Conservation (phyloP, 2,888 invertebrate genomes). For the Holacanthella duospinosa region DNA sequence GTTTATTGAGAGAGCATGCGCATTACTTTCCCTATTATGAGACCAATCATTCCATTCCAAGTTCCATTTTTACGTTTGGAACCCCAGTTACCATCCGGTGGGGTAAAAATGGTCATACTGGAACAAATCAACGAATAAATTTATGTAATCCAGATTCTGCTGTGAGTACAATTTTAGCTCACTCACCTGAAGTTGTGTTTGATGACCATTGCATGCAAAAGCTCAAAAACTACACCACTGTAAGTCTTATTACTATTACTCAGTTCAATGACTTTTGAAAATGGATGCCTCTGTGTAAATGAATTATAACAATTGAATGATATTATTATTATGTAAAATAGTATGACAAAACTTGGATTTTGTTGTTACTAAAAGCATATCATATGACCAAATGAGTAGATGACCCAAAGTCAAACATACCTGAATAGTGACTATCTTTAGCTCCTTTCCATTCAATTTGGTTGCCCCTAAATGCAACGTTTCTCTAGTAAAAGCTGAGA, state of each 20-base stretch:
- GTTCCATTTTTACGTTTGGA: conserved; percentile 20
- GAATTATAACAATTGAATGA: background rate
- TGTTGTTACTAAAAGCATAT: background rate
- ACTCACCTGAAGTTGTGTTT: conserved; percentile 35
- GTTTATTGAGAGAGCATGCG: too few relatives aligned
- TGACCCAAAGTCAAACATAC: conserved; percentile 8
- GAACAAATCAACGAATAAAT: too few relatives aligned
- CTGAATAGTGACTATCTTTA: conserved; percentile 25
- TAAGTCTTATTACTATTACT: background rate
- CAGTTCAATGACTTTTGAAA: conserved; percentile 16
- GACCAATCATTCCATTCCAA: conserved; percentile 37
- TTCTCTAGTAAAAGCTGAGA: too few relatives aligned
- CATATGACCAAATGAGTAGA: background rate
- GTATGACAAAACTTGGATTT: background rate
- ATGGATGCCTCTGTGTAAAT: conserved; percentile 28
- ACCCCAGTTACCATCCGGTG: conserved; percentile 35
- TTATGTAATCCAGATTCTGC: background rate
- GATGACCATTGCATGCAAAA: conserved; percentile 20
- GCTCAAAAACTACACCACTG: conserved; percentile 31
- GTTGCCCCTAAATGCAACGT: too few relatives aligned
- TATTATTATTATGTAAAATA: background rate
- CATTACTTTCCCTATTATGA: conserved; percentile 26
- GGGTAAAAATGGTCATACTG: conserved; percentile 19
- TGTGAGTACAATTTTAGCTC: background rate
- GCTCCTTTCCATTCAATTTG: conserved; percentile 13